Conservation (phyloP, 2,797 vertebrate genomes). For the Coranthus polyacanthus region DNA sequence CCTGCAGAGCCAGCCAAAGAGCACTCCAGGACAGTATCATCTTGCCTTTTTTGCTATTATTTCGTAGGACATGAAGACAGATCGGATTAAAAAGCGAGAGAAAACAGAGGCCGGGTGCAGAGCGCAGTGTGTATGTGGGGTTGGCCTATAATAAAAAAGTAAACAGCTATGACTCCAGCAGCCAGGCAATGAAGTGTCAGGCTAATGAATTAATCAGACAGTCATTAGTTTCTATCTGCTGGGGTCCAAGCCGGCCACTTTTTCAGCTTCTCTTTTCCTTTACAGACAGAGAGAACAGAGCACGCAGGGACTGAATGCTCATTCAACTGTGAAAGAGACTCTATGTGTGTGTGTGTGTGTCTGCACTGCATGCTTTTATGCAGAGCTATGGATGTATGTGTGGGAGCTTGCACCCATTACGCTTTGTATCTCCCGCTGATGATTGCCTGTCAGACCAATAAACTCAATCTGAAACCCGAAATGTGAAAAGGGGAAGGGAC, state of each 20-base stretch:
- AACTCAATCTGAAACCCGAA: constrained; percentile 66
- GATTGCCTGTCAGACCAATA: constrained; percentile 77
- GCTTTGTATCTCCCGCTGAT: constrained; percentile 71
- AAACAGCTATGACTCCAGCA: constrained; percentile 70
- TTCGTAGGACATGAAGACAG: constrained; percentile 21
- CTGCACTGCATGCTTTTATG: constrained; percentile 37
- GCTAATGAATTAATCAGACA: constrained; percentile 85
- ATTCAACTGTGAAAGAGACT: constrained; percentile 75
- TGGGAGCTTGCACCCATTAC: constrained; percentile 57
- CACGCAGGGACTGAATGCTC: constrained; percentile 64
- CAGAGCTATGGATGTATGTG: constrained; percentile 36
- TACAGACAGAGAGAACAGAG: constrained; percentile 45
- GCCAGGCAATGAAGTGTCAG: constrained; percentile 65
- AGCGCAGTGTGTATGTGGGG: constrained; percentile 31
- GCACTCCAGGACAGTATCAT: constrained; percentile 43
- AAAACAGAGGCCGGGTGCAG: constrained; percentile 24
- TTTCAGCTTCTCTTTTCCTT: constrained; percentile 36
- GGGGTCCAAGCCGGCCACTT: constrained; percentile 48
- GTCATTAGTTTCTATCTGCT: constrained; percentile 81
- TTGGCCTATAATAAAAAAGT: constrained; percentile 65
- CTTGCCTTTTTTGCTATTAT: constrained; percentile 28
- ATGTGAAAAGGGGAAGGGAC: constrained; percentile 39
- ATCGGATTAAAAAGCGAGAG: constrained; percentile 22
- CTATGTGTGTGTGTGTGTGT: constrained; percentile 27
- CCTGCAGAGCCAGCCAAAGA: constrained; percentile 42